These are phyloP conservation scores for Criorhina ranunculi DNA, from an alignment of 2,888 invertebrate species.

Conservation along the genomic window DNA sequence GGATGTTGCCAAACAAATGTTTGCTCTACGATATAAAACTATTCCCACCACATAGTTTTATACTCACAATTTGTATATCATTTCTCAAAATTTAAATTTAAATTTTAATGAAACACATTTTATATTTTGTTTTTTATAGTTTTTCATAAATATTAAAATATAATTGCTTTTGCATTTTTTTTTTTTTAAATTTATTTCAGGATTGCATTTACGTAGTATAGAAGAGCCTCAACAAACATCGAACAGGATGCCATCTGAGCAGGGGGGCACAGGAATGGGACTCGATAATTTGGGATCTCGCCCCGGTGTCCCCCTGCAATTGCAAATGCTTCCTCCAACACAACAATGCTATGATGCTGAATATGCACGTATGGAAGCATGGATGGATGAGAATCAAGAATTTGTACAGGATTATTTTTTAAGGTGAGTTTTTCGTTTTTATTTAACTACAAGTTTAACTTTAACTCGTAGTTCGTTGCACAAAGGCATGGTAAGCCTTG, in stretches of 20 bases:
- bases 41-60: too few relatives aligned
- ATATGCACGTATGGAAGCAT: slow-evolving; percentile 95
- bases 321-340: slow-evolving; percentile 80
- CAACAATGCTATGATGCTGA: slow-evolving; percentile 90
- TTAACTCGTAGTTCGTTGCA: too few relatives aligned
- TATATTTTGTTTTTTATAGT: too few relatives aligned
- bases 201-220: slow-evolving; percentile 94
- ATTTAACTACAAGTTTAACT: background rate
- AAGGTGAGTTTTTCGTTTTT: slow-evolving; percentile 86
- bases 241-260: slow-evolving; percentile 87
- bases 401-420: slow-evolving; percentile 98
- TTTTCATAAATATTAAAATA: background rate
- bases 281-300: slow-evolving; percentile 86
- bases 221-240: slow-evolving; percentile 88
- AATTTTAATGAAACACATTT: too few relatives aligned
- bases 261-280: slow-evolving; percentile 88
- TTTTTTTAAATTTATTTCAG: slow-evolving; percentile 84
- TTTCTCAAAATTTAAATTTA: too few relatives aligned
- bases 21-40: too few relatives aligned
- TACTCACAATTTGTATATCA: too few relatives aligned
- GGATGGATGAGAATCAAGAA: slow-evolving; percentile 98
- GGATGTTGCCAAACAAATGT: too few relatives aligned
- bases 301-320: slow-evolving; percentile 85
- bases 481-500: too few relatives aligned
- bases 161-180: slow-evolving; percentile 19